Conservation (phyloP, 2,113 vertebrate species). For the Chamaea fasciata region DNA sequence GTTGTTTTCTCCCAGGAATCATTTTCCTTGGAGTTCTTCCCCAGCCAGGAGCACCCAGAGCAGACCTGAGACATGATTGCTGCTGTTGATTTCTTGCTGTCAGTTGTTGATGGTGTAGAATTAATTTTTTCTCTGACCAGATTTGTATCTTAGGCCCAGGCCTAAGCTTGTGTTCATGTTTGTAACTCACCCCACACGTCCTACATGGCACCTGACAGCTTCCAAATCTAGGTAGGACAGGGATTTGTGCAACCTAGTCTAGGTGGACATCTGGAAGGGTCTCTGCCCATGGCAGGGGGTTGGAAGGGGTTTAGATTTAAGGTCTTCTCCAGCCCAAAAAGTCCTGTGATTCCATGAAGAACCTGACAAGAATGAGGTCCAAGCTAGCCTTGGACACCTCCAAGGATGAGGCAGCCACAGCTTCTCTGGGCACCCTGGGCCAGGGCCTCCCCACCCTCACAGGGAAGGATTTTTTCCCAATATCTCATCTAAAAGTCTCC, state of each 20-base stretch:
- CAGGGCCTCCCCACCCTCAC: background rate
- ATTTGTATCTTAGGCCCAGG: background rate
- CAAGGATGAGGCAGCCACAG: background rate
- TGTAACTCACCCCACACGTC: background rate
- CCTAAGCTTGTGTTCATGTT: background rate
- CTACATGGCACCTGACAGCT: rapidly evolving
- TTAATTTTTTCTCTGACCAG: background rate
- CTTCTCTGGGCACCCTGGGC: background rate
- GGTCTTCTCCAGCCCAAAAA: background rate
- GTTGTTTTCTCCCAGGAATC: background rate
- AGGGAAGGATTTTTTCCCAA: background rate
- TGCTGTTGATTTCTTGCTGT: background rate
- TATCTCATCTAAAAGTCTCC: background rate
- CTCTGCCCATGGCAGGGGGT: background rate
- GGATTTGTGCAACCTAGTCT: no score
- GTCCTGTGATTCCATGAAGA: background rate
- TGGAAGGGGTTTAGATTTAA: background rate
- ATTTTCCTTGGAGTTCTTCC: background rate
- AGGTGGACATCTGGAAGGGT: background rate
- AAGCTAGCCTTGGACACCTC: background rate
- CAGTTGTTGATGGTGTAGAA: background rate
- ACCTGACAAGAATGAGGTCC: background rate
- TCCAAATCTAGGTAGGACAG: background rate
- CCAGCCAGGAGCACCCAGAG: background rate
- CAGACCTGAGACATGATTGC: background rate